Base-by-base conservation (phyloP, 2,113 vertebrate species). In the Picathartes gymnocephalus region DNA sequence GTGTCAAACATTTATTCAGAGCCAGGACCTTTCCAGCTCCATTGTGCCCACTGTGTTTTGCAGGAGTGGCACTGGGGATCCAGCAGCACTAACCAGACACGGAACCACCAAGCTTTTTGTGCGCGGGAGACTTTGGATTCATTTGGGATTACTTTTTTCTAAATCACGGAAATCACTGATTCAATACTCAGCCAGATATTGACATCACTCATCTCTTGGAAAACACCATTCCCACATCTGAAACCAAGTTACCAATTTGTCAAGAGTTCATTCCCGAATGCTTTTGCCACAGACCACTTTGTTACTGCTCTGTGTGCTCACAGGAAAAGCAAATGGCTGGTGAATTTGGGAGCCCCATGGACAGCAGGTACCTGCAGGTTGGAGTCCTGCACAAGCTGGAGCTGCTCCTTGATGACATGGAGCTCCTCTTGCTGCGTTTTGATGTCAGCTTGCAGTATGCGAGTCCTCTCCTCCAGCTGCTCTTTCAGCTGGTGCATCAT, bases 401-500 rank as follows among this genome's bases (percentile, higher is more conserved):
- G 98, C 95, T 99, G 98, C 85, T 99, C 98, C 95, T 99, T 99
- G 78, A 99, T 98, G 88, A 98, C 97, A 3, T 99, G 98, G 35
- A 99, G 97, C 74, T 98, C 98, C 79, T 98, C 98, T 65, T 98
- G 98, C 92, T 99, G 98, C 0, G 97, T 98, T 96, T 98, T 98
- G 80, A 99, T 98, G 97, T 98, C 98, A 19, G 98, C 97, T 91
- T 99, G 98, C 91, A 99, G 97, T n/a, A 98, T 97, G 50, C 98
- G 98, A 4, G 98, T 99, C 86, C 98, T 97, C 74, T 99, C 98
- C 86, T 98, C 98, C 97, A 99, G 98, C 93, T 99, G 98, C 87
- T 99, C 97, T 76, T 98, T 99, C 78, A 99, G 98, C 92, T 98
- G 98, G 88, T 98, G 98, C 98, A 99, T 98, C 79, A 99, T 98